Evolutionary conservation across 1,140 invertebrate genomes (phyloP), one percentile per base, ranked within the genome.

Genomic region (Portunus trituberculatus): DNA sequence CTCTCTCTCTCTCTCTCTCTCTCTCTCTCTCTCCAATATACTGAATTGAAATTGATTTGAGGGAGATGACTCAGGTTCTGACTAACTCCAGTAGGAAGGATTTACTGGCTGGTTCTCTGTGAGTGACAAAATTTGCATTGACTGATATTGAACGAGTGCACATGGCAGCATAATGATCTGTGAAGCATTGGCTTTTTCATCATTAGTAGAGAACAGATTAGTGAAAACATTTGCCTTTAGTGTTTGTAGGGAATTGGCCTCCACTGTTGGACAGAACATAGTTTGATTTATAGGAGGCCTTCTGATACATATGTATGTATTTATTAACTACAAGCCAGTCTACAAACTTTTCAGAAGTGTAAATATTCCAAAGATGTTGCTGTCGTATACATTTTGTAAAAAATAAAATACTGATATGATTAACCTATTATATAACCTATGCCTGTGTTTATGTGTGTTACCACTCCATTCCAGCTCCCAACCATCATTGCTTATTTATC

Each of bases 321-420:
- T 76, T 76, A 76, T 76, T 76, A 25, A 76, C 16, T n/a, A 76
- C 67, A 76, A n/a, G 25, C 67, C 67, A 76, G 67, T 76, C 67
- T 76, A n/a, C 16, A 76, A 76, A 76, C 67, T 76, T 76, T 12
- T 76, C 67, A 76, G 67, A 76, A 76, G 20, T 76, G 67, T 76
- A 59, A 59, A 76, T 76, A 76, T 76, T 76, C 16, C 25, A 76
- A 76, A 20, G 67, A n/a, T 76, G 67, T 76, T 76, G 67, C 67
- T 76, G 67, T 76, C 67, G 25, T 76, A 76, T 76, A 76, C n/a
- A n/a, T 76, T 76, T 76, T 76, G 20, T 76, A 76, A n/a, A 76
- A 76, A 76, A 76, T 76, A 76, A 76, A 76, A 76, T 7, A 76
- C 1, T 59, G 52, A 39, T 6, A 39, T 39, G 39, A 39, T 39